Conservation (phyloP, 2,888 invertebrate species). For the Hirtodrosophila trivittata region DNA sequence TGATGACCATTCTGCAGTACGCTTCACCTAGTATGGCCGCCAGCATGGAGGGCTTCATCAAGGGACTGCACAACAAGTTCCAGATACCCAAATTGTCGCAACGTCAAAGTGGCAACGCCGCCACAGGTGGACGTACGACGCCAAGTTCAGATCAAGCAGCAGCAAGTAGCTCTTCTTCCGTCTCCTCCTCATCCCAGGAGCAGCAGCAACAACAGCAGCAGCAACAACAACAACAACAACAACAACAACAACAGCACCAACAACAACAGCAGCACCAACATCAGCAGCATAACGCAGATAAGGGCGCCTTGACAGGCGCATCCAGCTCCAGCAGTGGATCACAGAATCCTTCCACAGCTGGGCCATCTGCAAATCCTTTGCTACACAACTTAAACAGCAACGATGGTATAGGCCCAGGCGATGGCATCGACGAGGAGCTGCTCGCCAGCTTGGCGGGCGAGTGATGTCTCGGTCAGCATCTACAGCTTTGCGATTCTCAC, state of each 20-base stretch:
- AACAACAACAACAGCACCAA: slow-evolving; percentile 1
- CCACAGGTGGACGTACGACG: slow-evolving; percentile 23
- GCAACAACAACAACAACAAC: slow-evolving; percentile 13
- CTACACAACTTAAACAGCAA: slow-evolving; percentile 39
- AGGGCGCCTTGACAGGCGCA: slow-evolving; percentile 9
- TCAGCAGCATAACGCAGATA: slow-evolving; percentile 11
- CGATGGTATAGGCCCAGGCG: slow-evolving; percentile 24
- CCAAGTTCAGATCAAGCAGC: slow-evolving; percentile 34
- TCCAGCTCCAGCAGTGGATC: slow-evolving; percentile 22
- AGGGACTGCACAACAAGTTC: slow-evolving; percentile 91
- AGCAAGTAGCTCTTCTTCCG: slow-evolving; percentile 18
- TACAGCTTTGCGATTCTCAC: slow-evolving; percentile 9
- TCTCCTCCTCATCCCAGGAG: slow-evolving; percentile 19
- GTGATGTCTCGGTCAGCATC: slow-evolving; percentile 50
- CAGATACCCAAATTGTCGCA: slow-evolving; percentile 94
- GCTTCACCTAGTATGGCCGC: slow-evolving; percentile 86
- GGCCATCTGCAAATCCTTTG: slow-evolving; percentile 32
- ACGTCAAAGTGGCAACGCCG: slow-evolving; percentile 46
- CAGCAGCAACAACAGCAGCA: slow-evolving; percentile 23
- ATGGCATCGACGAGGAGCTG: slow-evolving; percentile 69
- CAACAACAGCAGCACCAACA: slow-evolving; percentile 16
- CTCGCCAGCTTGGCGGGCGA: slow-evolving; percentile 73
- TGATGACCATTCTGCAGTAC: slow-evolving; percentile 85
- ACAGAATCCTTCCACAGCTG: slow-evolving; percentile 11
- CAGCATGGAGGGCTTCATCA: slow-evolving; percentile 89